Evolutionary conservation across 2,888 invertebrate species (phyloP), one percentile per base, ranked within the genome.

Genomic region (Lasioglossum marginatum): DNA sequence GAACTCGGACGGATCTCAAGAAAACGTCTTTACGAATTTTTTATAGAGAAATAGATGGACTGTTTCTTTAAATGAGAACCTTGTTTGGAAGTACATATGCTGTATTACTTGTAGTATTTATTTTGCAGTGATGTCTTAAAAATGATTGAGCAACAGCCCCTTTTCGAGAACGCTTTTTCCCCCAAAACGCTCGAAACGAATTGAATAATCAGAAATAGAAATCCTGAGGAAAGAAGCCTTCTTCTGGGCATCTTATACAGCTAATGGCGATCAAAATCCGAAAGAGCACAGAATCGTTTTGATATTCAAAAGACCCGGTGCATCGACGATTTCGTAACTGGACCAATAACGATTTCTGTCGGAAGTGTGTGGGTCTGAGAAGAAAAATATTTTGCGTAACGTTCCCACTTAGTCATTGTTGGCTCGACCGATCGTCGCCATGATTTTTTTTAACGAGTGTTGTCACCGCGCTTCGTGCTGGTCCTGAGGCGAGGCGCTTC

Each of bases 401-500:
- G 68, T 71, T 43, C 27, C 43, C 14, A 68, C 45, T 27, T 34
- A 23, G 63, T 60, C 73, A 77, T 83, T 63, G 79, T 83, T 74
- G 31, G 34, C 19, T 57, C 48, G 27, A 0, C 8, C 75, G 77
- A 87, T 85, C 72, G 77, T 79, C 81, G 19, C 73, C 48, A 60
- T 71, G 74, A 80, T 86, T 86, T 84, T 84, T 43, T 79, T 79
- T 68, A 76, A 79, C 83, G 57, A 31, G 66, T 66, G 73, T 86
- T 85, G 85, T 81, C 82, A 80, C 83, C 70, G 57, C 82, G 76
- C 77, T 86, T 78, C 37, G 72, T 83, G 80, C 74, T 70, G 75
- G 80, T 77, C 77, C 66, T 81, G 45, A 57, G n/a, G 71, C 31
- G 81, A 82, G 76, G 23, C 80, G 73, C 81, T 70, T 57, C 79